phyloP scores from a whole-genome alignment of 2,797 vertebrate genomes.

The Cynodonichthys magdalenae region DNA sequence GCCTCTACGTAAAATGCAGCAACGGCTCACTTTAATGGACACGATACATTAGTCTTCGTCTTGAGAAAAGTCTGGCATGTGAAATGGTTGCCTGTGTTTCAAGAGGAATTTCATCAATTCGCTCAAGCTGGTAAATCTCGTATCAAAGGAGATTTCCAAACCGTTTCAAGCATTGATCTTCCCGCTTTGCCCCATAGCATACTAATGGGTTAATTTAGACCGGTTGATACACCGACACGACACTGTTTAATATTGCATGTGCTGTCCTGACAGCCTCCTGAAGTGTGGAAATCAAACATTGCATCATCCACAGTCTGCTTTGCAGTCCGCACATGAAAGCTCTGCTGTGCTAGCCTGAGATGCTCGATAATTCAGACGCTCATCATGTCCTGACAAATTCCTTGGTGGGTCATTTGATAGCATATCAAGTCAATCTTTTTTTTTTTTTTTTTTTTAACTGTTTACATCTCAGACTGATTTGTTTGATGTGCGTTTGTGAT shows the following conservation, averaged over 20 bases:
- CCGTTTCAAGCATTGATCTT: conserved; percentile 78
- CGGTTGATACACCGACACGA: conserved; percentile 68
- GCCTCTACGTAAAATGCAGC: conserved; percentile 7
- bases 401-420: conserved; percentile 52
- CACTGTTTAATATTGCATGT: conserved; percentile 72
- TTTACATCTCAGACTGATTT: conserved; percentile 27
- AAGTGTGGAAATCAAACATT: conserved; percentile 74
- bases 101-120: conserved; percentile 80
- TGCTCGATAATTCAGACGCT: conserved; percentile 59
- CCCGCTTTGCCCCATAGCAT: conserved; percentile 62
- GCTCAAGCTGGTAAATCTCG: conserved; percentile 79
- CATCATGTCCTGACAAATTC: conserved; percentile 49
- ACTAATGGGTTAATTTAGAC: conserved; percentile 78
- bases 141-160: conserved; percentile 83
- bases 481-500: conserved; percentile 43
- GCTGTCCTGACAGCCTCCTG: conserved; percentile 68
- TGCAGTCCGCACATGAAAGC: conserved; percentile 62
- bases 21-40: conserved; percentile 38
- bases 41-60: conserved; percentile 43
- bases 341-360: conserved; percentile 38
- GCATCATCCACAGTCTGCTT: conserved; percentile 68
- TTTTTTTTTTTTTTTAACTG: not conserved
- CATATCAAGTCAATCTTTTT: conserved; percentile 16
- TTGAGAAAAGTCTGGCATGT: conserved; percentile 65
- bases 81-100: conserved; percentile 78